Evolutionary conservation across 2,113 vertebrate genomes (phyloP).

Genomic region (Mirza zaza): DNA sequence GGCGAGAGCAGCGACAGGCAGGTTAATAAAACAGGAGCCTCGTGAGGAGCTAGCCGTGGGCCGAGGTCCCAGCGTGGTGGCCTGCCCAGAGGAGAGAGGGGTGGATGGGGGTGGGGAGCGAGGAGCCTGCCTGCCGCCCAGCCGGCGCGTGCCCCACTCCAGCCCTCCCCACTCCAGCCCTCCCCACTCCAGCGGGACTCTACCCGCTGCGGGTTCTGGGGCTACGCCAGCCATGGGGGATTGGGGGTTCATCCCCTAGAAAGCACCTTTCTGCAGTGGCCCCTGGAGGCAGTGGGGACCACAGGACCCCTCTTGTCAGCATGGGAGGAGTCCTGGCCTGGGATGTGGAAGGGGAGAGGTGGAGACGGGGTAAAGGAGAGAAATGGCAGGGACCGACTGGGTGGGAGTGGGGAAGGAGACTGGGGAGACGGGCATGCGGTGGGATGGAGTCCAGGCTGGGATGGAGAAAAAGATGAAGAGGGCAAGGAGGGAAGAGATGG

Average conservation of each 20-base stretch:
- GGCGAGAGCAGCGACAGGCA: constrained; percentile 72
- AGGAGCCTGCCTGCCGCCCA: not conserved
- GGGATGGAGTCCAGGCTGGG: not conserved
- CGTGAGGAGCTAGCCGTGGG: constrained; percentile 69
- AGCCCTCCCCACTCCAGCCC: not conserved
- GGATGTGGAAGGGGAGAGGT: not conserved
- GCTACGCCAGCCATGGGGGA: not conserved
- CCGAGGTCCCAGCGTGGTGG: constrained; percentile 74
- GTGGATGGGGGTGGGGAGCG: not conserved
- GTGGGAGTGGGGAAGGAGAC: not conserved
- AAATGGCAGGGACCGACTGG: not conserved
- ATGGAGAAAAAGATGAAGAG: not conserved
- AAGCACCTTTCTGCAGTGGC: not conserved
- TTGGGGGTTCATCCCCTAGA: not conserved
- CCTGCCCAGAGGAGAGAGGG: constrained; percentile 45
- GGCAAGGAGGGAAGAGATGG: not conserved
- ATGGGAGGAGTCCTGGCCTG: not conserved
- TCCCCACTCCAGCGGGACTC: not conserved
- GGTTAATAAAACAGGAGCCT: constrained; percentile 80
- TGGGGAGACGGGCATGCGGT: not conserved
- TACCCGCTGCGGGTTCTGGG: not conserved
- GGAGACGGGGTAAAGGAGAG: not conserved
- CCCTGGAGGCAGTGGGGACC: constrained; percentile 27
- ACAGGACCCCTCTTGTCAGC: not conserved
- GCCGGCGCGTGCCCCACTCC: not conserved